Evolutionary conservation across 2,113 vertebrate genomes (phyloP).

Genomic region (Oncorhynchus mykiss): DNA sequence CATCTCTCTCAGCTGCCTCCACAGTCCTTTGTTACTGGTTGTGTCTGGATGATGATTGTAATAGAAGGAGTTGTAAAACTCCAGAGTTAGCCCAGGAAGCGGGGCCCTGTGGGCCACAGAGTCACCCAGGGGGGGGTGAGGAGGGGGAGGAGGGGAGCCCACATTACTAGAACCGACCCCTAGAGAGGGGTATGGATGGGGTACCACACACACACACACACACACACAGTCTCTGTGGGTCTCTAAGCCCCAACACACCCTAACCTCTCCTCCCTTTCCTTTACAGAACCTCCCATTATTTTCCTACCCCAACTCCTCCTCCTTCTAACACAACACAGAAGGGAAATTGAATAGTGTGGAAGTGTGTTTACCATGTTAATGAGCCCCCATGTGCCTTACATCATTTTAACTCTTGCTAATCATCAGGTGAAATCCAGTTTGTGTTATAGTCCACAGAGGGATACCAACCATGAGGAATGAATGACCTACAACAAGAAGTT

Average conservation of each 20-base stretch:
- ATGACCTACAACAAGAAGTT: slow-evolving; percentile 36
- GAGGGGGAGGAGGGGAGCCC: slow-evolving; percentile 59
- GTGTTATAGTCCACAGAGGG: slow-evolving; percentile 63
- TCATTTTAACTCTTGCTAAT: slow-evolving; percentile 63
- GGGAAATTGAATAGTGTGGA: slow-evolving; percentile 52
- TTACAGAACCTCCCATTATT: slow-evolving; percentile 18
- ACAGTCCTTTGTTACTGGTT: slow-evolving; percentile 80
- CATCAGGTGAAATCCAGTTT: slow-evolving; percentile 65
- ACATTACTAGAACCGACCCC: slow-evolving; percentile 48
- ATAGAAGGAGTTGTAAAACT: slow-evolving; percentile 78
- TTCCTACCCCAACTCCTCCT: slow-evolving; percentile 20
- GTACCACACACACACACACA: slow-evolving; percentile 1
- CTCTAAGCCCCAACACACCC: slow-evolving; percentile 37
- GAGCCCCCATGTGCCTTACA: slow-evolving; percentile 68
- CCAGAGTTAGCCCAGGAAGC: slow-evolving; percentile 71
- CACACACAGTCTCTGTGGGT: no score
- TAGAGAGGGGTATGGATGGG: slow-evolving; percentile 46
- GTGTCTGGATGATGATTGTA: slow-evolving; percentile 80
- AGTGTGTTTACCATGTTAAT: slow-evolving; percentile 71
- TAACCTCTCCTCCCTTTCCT: slow-evolving; percentile 48
- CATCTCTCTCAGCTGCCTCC: slow-evolving; percentile 66
- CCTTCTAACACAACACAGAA: slow-evolving; percentile 21
- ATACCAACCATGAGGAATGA: slow-evolving; percentile 28
- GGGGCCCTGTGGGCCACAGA: slow-evolving; percentile 40
- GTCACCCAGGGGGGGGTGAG: slow-evolving; percentile 43